These are phyloP conservation scores for Bubo scandiacus DNA, from an alignment of 2,113 vertebrate genomes.

Conservation along the genomic window DNA sequence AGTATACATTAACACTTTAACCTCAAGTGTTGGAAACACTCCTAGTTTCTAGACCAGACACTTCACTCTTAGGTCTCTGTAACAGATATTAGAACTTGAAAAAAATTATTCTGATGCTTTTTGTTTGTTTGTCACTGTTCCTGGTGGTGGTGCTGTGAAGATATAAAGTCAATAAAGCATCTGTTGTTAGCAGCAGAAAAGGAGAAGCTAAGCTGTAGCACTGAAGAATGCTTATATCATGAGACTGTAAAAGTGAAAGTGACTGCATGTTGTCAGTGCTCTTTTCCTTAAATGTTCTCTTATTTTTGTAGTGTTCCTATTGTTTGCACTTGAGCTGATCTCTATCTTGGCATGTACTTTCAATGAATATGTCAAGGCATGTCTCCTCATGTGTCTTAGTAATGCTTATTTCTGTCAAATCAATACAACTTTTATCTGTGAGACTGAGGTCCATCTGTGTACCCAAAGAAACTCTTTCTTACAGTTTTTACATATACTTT, in stretches of 20 bases:
- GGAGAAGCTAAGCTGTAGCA: background rate
- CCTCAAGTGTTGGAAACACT: background rate
- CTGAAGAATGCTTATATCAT: background rate
- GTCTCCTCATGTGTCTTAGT: background rate
- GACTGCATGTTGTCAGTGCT: background rate
- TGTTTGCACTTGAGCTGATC: background rate
- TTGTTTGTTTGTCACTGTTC: background rate
- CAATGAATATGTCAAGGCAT: background rate
- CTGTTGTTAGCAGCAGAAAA: background rate
- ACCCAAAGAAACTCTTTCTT: background rate
- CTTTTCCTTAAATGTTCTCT: background rate
- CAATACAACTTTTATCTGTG: background rate
- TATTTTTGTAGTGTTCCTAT: background rate
- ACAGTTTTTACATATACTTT: background rate
- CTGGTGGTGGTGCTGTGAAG: background rate
- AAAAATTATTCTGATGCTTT: background rate
- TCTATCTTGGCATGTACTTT: background rate
- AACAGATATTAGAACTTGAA: background rate
- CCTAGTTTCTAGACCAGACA: background rate
- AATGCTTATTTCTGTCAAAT: background rate
- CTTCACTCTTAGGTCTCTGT: background rate
- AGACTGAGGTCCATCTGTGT: background rate
- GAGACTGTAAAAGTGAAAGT: background rate
- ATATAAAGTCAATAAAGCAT: background rate
- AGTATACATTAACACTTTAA: background rate